Percentiles rank a stretch among this genome's conserved stretches.
Conservation (phyloP, 2,888 invertebrate species). For the Hydroisotoma schaefferi region DNA sequence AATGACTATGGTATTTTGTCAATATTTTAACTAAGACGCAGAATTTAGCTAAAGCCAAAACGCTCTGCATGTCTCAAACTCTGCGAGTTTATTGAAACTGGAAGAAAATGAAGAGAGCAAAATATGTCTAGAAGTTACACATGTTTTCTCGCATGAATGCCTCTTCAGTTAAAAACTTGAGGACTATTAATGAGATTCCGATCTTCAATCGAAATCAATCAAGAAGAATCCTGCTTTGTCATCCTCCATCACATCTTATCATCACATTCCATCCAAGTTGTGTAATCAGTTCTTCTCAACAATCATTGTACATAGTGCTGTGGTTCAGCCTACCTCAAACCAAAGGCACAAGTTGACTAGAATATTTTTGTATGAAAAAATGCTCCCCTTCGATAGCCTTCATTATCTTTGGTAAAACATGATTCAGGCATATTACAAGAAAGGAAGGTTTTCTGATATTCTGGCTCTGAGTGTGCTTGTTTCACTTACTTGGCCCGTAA, state of each 20-base stretch:
- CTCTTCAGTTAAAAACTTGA: background rate
- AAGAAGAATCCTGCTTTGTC: background rate
- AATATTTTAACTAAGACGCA: too few species aligned
- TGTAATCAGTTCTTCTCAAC: background rate
- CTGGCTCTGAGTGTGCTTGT: too few species aligned
- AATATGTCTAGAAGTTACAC: background rate
- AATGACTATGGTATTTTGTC: too few species aligned
- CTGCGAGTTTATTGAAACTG: background rate
- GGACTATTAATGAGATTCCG: conserved; percentile 8
- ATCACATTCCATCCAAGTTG: background rate
- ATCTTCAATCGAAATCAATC: conserved; percentile 8
- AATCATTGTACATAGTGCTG: too few species aligned
- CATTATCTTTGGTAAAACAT: too few species aligned
- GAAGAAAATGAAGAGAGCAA: background rate
- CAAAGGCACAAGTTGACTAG: too few species aligned
- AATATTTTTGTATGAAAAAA: too few species aligned
- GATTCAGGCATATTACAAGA: too few species aligned
- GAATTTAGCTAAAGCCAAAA: background rate
- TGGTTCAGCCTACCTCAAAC: too few species aligned
- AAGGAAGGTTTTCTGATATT: too few species aligned
- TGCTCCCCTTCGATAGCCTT: too few species aligned
- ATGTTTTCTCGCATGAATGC: conserved; percentile 7
- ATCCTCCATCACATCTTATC: background rate
- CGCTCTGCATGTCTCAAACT: background rate
- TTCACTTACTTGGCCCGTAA: too few species aligned